Evolutionary conservation across 2,888 invertebrate genomes (phyloP), one percentile per base, ranked within the genome.

Genomic region (Ceraclea dissimilis): DNA sequence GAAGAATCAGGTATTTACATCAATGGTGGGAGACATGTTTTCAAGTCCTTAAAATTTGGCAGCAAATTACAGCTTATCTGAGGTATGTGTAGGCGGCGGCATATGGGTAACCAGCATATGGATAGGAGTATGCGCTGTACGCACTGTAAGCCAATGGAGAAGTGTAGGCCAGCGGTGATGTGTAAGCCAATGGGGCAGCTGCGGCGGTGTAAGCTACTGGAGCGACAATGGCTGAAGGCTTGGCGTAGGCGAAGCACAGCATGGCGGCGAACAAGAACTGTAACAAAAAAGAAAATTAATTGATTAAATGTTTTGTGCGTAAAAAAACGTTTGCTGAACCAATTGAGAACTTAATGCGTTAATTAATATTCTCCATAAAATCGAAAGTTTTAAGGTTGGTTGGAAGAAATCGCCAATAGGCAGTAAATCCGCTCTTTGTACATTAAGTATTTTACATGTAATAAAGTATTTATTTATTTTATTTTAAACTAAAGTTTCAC

Each of bases 181-280:
- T 31, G 51, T 55, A 62, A 54, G 69, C 67, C 17, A 69, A 56
- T 31, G 71, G 70, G 0, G 20, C 48, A 10, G 49, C 31, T 43
- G 60, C 52, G 8, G 52, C 22, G 19, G 54, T 19, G 56, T 62
- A 62, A 13, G 61, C 60, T 47, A 59, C 46, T 33, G 59, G 58
- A 21, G 54, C 54, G 10, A 50, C 44, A 56, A 68, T 68, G 17
- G 60, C 59, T 17, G 56, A 56, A 10, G 63, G 63, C 57, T 61
- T 63, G 58, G 62, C 61, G 39, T 57, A 62, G 33, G 60, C 61
- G 56, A 63, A 46, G 39, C 58, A 60, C 54, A 62, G 19, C 26
- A 59, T 11, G 46, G 60, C 58, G 53, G 58, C 51, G 51, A 60
- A 58, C 54, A 62, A 59, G 51, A 62, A 60, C 60, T 58, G 58